Evolutionary conservation across 1,140 invertebrate genomes (phyloP).

Genomic region (Yoshiicerus persimilis): DNA sequence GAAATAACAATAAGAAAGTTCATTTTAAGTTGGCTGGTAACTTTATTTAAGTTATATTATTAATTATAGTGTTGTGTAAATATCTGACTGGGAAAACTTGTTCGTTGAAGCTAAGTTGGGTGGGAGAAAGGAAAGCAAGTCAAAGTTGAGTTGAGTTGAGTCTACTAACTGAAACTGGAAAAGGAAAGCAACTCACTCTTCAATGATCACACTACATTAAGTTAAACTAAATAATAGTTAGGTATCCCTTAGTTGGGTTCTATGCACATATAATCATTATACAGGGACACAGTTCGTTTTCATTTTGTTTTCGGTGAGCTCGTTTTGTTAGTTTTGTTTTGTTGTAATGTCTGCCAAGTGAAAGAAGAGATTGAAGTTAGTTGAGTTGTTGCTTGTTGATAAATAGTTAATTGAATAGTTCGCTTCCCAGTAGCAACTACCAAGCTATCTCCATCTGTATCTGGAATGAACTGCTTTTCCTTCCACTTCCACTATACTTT

Average conservation of each 20-base stretch:
- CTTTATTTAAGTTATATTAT: background rate
- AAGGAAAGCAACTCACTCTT: background rate
- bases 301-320: background rate
- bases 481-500: background rate
- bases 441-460: background rate
- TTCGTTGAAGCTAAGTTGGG: background rate
- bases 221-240: background rate
- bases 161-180: background rate
- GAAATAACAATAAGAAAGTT: background rate
- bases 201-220: background rate
- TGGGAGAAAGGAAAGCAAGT: background rate
- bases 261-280: background rate
- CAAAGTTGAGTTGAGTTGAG: background rate
- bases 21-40: background rate
- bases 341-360: background rate
- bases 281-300: background rate
- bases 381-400: background rate
- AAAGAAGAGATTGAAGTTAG: background rate
- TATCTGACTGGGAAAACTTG: background rate
- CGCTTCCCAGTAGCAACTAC: background rate
- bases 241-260: background rate
- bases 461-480: background rate
- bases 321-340: background rate
- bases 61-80: background rate
- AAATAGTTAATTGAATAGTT: background rate